Base-by-base conservation (phyloP, 1,140 invertebrate genomes). In the Heliconius eleuchia region DNA sequence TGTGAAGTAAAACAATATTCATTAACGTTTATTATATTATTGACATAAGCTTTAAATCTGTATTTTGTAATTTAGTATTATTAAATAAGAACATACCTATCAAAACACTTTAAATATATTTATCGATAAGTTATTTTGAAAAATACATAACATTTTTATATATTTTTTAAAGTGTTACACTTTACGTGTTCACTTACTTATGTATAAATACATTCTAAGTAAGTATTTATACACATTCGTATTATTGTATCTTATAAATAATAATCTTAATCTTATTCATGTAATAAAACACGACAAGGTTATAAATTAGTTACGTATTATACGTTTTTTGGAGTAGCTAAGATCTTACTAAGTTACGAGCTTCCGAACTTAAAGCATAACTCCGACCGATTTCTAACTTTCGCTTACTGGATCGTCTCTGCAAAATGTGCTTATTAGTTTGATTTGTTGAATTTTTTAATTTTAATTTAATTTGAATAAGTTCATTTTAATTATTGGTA, bases 281-380 rank as follows among this genome's bases (percentile, higher is more conserved):
- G 23, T n/a, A 23, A n/a, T n/a, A 19, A 57, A 3, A n/a, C n/a
- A 23, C 19, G 0, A 23, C 4, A 46, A 16, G 42, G 13, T 16
- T 16, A 46, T 16, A 16, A 16, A 46, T 46, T 46, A 46, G 3
- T 46, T 46, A 13, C 13, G 3, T 46, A 46, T 46, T 16, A 46
- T 16, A 46, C 4, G 5, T 46, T 16, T 46, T 46, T 46, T 46
- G 16, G 42, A 46, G 13, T 46, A 16, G 13, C 42, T 46, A 16
- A 46, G 42, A 46, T 46, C 4, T 3, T 46, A 46, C 42, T 46
- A 46, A 46, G 42, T 46, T 60, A 55, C n/a, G n/a, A 60, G 9
- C 79, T 88, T 84, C 77, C 74, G 75, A 89, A 88, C 85, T 89
- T 86, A 83, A n/a, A 66, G 80, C 78, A 78, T 39, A 83, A 86